Percentiles rank a stretch among this genome's conserved stretches.
Conservation (phyloP, 2,113 vertebrate genomes). For the Festucalex cinctus region DNA sequence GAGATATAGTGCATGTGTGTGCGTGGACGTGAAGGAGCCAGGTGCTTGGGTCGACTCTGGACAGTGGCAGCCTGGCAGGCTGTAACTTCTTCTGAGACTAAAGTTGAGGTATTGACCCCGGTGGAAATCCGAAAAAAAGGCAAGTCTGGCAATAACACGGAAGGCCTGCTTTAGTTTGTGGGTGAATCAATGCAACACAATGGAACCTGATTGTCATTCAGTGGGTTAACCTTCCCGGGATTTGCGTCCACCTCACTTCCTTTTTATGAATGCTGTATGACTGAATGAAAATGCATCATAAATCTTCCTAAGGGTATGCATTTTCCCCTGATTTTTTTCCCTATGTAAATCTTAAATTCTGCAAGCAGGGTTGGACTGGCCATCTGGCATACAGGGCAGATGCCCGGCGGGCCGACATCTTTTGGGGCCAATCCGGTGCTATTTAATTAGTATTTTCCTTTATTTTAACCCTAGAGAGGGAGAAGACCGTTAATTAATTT, state of each 20-base stretch:
- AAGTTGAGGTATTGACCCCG: slow-evolving; percentile 5
- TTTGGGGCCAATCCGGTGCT: no score
- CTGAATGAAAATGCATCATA: neutral
- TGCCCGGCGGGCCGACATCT: no score
- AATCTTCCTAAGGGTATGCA: neutral
- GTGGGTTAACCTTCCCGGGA: neutral
- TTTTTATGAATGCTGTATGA: neutral
- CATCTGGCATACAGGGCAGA: no score
- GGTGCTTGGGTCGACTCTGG: neutral
- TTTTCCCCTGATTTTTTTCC: neutral
- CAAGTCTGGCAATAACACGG: slow-evolving; percentile 29
- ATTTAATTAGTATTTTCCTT: no score
- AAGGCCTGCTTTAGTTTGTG: neutral
- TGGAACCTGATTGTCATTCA: slow-evolving; percentile 9
- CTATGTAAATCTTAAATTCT: neutral
- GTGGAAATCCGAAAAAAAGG: slow-evolving; percentile 28
- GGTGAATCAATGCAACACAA: slow-evolving; percentile 1
- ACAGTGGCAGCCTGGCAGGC: slow-evolving; percentile 16
- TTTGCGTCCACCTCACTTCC: neutral
- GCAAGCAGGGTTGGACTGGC: no score
- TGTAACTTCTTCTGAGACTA: slow-evolving; percentile 31
- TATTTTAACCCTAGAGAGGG: no score
- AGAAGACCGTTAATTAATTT: no score
- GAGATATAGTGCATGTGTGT: neutral
- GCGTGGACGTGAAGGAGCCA: neutral